phyloP scores from a whole-genome alignment of 1,140 invertebrate species.

The Bombus cullumanus region DNA sequence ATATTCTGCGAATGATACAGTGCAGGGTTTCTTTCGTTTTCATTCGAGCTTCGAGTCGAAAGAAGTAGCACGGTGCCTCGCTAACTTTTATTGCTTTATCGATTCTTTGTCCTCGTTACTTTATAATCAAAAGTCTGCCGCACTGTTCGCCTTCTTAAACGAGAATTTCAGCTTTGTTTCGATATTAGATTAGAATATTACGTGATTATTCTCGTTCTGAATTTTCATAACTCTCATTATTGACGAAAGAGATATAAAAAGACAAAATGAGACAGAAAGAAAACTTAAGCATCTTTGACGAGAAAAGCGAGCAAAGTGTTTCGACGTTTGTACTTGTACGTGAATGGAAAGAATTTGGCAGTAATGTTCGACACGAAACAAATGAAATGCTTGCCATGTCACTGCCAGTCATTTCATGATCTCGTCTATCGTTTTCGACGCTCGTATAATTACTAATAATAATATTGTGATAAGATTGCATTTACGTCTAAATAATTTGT shows the following conservation, averaged over 20 bases:
- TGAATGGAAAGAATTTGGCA: constrained; percentile 5
- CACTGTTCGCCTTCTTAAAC: neutral
- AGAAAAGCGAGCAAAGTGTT: constrained; percentile 35
- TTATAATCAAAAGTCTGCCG: constrained; percentile 13
- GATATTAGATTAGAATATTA: constrained; percentile 19
- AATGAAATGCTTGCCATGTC: neutral
- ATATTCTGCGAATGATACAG: neutral
- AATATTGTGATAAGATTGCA: constrained; percentile 71
- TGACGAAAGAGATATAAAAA: constrained; percentile 14
- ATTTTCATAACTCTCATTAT: constrained; percentile 21
- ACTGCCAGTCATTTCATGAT: constrained; percentile 52
- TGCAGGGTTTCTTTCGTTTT: neutral
- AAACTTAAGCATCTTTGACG: constrained; percentile 40
- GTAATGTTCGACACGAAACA: neutral
- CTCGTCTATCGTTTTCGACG: constrained; percentile 36
- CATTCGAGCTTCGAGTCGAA: neutral
- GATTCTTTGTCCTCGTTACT: constrained; percentile 40
- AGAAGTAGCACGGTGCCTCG: constrained; percentile 28
- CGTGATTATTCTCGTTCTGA: constrained; percentile 43
- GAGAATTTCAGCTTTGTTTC: constrained; percentile 35
- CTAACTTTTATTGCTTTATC: constrained; percentile 28
- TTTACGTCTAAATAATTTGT: constrained; percentile 58
- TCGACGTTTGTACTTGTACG: constrained; percentile 27
- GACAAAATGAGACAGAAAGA: neutral
- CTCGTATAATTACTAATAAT: constrained; percentile 53